Base-by-base conservation (phyloP, 2,113 vertebrate genomes). In the Peromyscus californicus region DNA sequence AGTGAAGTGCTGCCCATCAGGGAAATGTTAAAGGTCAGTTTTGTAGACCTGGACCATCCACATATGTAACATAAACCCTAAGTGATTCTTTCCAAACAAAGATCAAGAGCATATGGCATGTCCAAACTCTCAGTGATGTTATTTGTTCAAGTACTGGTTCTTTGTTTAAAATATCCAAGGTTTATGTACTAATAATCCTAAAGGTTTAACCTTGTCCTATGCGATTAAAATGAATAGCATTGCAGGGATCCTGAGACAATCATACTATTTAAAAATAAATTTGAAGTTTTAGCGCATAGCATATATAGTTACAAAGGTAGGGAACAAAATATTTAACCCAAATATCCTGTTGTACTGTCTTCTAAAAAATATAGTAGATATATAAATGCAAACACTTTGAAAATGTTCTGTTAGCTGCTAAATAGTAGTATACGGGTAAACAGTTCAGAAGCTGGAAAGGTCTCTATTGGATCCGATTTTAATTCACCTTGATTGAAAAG, bases 21-120 rank as follows among this genome's bases (percentile, higher is more conserved):
- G 4, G 4, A 19, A 76, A 51, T 54, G 22, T 17, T 89, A 6
- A 5, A 78, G 33, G 13, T 65, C 9, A 69, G 31, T 22, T 29
- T 3, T 17, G 13, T 22, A 63, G 59, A 8, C 13, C 13, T 2
- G 1, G 6, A n/a, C 10, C 5, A 51, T 2, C 11, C 4, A 36
- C 8, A 5, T 26, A 36, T 82, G 1, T 63, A 42, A 80, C 12
- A 16, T 72, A n/a, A 74, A 2, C 8, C 22, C 15, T 88, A 45
- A 39, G 4, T 42, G 12, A 16, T n/a, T 86, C 24, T 19, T 90
- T 33, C 3, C 1, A 33, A 29, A 0, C n/a, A 67, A 42, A 90
- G 0, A 33, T 75, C 45, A 26, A 13, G 48, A 24, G 36, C 63
- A 75, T 48, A 9, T 5, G 74, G 6, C 61, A 63, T 65, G 17